A percentile compares a stretch with the other conserved stretches of the same genome.
These are phyloP conservation scores for Cepaea nemoralis DNA, from an alignment of 1,140 invertebrate species.

Conservation along the genomic window DNA sequence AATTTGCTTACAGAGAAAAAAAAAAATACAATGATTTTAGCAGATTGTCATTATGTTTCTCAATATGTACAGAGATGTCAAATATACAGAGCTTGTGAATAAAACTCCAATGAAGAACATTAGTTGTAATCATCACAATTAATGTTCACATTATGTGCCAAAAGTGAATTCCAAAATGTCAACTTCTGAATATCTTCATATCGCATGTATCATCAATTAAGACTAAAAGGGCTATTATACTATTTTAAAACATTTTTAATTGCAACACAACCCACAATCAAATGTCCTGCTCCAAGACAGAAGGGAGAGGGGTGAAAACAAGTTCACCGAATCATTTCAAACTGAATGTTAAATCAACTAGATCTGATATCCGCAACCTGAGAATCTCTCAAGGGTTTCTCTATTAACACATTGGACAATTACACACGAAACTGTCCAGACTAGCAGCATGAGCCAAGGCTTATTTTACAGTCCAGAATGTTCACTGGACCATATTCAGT, in stretches of 20 bases:
- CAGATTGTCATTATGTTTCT: too few relatives aligned
- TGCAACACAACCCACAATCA: background rate
- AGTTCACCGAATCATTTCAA: background rate
- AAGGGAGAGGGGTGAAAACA: background rate
- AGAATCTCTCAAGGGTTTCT: background rate
- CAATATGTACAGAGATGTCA: too few relatives aligned
- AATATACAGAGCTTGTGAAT: too few relatives aligned
- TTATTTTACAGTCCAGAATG: background rate
- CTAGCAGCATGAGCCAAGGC: background rate
- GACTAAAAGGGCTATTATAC: background rate
- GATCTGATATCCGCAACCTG: too few relatives aligned
- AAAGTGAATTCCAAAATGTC: background rate
- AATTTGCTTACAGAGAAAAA: too few relatives aligned
- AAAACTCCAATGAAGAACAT: too few relatives aligned
- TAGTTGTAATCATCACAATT: too few relatives aligned
- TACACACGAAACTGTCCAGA: background rate
- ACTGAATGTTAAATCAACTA: too few relatives aligned
- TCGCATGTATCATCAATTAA: background rate
- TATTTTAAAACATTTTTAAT: background rate
- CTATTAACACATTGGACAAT: background rate
- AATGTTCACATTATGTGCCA: background rate
- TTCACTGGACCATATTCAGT: conserved; percentile 69
- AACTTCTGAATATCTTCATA: background rate
- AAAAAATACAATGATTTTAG: too few relatives aligned
- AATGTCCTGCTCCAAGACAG: background rate